Evolutionary conservation across 2,113 vertebrate species (phyloP).

Genomic region (Noctilio leporinus): DNA sequence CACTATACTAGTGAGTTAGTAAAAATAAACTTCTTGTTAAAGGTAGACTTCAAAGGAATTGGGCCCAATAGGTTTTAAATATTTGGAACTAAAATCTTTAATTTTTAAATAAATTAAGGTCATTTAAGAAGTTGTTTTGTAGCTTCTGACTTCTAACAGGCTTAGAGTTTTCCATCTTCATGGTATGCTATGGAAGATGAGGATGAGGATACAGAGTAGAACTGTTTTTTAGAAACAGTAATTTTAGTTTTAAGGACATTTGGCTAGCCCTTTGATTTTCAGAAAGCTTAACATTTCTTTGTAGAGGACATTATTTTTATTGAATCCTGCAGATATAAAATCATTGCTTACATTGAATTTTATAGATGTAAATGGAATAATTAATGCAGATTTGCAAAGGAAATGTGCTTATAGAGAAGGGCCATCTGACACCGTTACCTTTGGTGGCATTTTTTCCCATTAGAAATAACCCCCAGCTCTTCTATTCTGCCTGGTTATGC

Average conservation of each 20-base stretch:
- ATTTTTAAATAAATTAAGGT: background rate
- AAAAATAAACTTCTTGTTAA: constrained; percentile 37
- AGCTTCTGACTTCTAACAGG: constrained; percentile 8
- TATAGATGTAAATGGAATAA: constrained; percentile 51
- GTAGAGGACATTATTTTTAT: background rate
- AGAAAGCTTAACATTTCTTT: constrained; percentile 27
- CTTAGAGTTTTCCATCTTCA: constrained; percentile 13
- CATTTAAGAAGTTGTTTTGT: constrained; percentile 29
- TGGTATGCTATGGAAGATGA: background rate
- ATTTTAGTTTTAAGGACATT: constrained; percentile 28
- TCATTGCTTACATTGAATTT: constrained; percentile 17
- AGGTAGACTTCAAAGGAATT: constrained; percentile 25
- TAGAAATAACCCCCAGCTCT: constrained; percentile 10
- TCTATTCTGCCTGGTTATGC: background rate
- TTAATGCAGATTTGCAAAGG: constrained; percentile 25
- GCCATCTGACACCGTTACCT: background rate
- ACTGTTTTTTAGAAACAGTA: background rate
- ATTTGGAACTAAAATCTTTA: constrained; percentile 43
- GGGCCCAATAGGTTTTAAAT: constrained; percentile 55
- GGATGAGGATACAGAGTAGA: background rate
- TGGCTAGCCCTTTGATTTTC: constrained; percentile 29
- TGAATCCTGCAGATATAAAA: background rate
- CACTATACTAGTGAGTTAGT: constrained; percentile 27
- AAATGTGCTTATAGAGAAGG: constrained; percentile 18
- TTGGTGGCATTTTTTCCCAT: background rate